phyloP scores from a whole-genome alignment of 2,113 vertebrate genomes.

The Gyps fulvus region DNA sequence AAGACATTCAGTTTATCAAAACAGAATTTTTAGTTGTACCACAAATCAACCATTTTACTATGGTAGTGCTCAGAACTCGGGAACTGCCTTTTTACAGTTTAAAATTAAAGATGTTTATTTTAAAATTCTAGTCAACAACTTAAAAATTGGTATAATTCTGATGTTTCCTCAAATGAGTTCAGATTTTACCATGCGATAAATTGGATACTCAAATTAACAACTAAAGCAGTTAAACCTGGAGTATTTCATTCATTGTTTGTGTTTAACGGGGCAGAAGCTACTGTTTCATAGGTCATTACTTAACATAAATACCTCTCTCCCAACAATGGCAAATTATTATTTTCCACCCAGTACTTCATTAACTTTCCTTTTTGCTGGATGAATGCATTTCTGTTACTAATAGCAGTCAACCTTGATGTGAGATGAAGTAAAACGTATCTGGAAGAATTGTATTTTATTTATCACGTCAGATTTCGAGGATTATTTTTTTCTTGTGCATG shows the following conservation, averaged over 20 bases:
- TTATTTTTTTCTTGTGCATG: not conserved
- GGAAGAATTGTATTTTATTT: not conserved
- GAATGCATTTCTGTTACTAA: not conserved
- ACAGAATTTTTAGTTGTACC: not conserved
- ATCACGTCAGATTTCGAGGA: not conserved
- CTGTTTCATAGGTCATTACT: not conserved
- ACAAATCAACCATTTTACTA: not conserved
- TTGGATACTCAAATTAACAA: conserved; percentile 16
- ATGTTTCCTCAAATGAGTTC: not conserved
- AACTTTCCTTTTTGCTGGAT: not conserved
- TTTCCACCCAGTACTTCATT: not conserved
- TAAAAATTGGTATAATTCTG: not conserved
- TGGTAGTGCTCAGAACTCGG: not conserved
- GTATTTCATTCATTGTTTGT: not conserved
- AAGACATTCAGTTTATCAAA: not conserved
- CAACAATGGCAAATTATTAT: not conserved
- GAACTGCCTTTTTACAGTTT: not conserved
- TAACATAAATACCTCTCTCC: not conserved
- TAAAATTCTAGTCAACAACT: not conserved
- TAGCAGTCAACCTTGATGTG: not conserved
- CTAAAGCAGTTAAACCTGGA: not conserved
- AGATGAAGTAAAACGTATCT: not conserved
- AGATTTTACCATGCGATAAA: not conserved
- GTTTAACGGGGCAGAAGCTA: conserved; percentile 2
- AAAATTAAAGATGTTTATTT: not conserved